phyloP scores from a whole-genome alignment of 2,888 invertebrate species.

The Platycheirus rosarum region DNA sequence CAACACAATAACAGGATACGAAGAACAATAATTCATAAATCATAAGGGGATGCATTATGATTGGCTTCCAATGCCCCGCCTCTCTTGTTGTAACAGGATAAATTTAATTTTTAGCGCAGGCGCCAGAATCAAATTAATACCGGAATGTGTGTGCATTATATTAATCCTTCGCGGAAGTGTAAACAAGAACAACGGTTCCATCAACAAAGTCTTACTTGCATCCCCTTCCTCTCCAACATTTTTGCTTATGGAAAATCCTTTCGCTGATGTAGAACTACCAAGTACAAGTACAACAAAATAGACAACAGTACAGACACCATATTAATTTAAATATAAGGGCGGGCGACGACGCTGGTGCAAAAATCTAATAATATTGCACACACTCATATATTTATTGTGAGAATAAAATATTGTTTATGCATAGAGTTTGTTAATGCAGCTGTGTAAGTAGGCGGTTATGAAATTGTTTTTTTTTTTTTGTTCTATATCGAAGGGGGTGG shows the following conservation, averaged over 20 bases:
- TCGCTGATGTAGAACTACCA: slow-evolving; percentile 34
- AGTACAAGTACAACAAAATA: slow-evolving; percentile 19
- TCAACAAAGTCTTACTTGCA: slow-evolving; percentile 38
- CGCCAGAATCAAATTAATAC: slow-evolving; percentile 75
- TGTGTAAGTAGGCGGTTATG: slow-evolving; percentile 45
- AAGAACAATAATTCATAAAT: slow-evolving; percentile 73
- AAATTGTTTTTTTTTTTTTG: slow-evolving; percentile 25
- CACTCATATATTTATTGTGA: slow-evolving; percentile 54
- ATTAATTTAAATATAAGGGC: slow-evolving; percentile 32
- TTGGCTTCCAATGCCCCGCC: slow-evolving; percentile 77
- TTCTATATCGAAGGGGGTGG: slow-evolving; percentile 17
- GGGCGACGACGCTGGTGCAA: slow-evolving; percentile 55
- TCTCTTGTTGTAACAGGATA: slow-evolving; percentile 80
- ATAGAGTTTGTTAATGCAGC: slow-evolving; percentile 12
- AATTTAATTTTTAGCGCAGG: slow-evolving; percentile 82
- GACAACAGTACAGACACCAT: slow-evolving; percentile 22
- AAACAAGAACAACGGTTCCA: slow-evolving; percentile 50
- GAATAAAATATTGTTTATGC: slow-evolving; percentile 40
- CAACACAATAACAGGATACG: slow-evolving; percentile 71
- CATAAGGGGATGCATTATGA: slow-evolving; percentile 75
- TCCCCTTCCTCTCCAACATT: too few relatives aligned
- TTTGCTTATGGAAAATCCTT: slow-evolving; percentile 53
- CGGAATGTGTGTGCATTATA: slow-evolving; percentile 58
- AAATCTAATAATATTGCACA: slow-evolving; percentile 69
- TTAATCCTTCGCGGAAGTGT: slow-evolving; percentile 67